Percentiles rank a stretch among this genome's conserved stretches.
phyloP scores from a whole-genome alignment of 1,140 invertebrate species.

The Harpegnathos saltator region DNA sequence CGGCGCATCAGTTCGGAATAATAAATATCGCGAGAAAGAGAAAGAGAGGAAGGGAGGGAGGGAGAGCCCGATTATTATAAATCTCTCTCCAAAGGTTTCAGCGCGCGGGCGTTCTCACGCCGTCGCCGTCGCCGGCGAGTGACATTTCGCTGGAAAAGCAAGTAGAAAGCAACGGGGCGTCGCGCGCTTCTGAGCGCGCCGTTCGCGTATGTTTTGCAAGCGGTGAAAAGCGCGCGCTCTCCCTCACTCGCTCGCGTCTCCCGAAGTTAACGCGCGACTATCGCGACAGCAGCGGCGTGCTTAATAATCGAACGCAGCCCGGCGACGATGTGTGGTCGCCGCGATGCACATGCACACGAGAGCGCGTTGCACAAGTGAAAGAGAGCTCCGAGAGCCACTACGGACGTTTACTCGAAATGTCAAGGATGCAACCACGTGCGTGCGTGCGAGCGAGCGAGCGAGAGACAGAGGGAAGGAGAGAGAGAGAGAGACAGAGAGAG shows the following conservation, averaged over 20 bases:
- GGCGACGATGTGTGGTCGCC: conserved; percentile 75
- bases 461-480: not conserved
- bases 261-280: not conserved
- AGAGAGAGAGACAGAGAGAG: not conserved
- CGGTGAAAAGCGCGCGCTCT: conserved; percentile 62
- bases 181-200: conserved; percentile 38
- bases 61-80: conserved; percentile 65
- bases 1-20: conserved; percentile 12
- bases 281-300: not conserved
- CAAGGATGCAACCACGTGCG: conserved; percentile 81
- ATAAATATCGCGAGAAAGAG: conserved; percentile 67
- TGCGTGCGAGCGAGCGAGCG: conserved; percentile 38
- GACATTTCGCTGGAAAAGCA: conserved; percentile 69
- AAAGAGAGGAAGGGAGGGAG: too few relatives aligned
- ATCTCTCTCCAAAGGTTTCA: conserved; percentile 54
- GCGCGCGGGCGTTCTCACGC: conserved; percentile 46
- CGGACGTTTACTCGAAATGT: conserved; percentile 81
- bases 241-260: not conserved
- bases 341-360: conserved; percentile 52
- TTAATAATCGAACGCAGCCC: conserved; percentile 74
- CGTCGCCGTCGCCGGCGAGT: conserved; percentile 9
- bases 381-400: conserved; percentile 63
- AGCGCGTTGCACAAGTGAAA: conserved; percentile 82
- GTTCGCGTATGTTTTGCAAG: conserved; percentile 63
- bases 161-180: conserved; percentile 61